phyloP scores from a whole-genome alignment of 1,140 invertebrate species.

The Protaetia brevitarsis region DNA sequence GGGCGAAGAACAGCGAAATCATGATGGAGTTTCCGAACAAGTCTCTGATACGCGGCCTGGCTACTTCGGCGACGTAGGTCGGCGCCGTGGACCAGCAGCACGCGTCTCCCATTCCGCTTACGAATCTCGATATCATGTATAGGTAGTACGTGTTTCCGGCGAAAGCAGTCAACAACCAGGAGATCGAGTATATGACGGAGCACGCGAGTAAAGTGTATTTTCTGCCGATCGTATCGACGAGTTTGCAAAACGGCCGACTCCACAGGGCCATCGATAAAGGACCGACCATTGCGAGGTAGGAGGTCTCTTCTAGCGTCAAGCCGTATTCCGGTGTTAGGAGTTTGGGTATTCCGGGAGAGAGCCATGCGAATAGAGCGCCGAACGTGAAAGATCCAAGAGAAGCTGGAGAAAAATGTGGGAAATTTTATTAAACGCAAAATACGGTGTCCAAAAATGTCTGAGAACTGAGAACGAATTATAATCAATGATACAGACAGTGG shows the following conservation, averaged over 20 bases:
- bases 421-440: no score
- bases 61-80: constrained; percentile 29
- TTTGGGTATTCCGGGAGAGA: neutral
- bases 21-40: constrained; percentile 26
- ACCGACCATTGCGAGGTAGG: constrained; percentile 26
- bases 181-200: constrained; percentile 17
- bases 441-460: no score
- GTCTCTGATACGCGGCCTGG: constrained; percentile 28
- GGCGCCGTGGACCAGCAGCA: constrained; percentile 1
- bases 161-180: constrained; percentile 29
- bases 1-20: constrained; percentile 19
- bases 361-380: neutral
- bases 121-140: constrained; percentile 37
- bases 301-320: constrained; percentile 27
- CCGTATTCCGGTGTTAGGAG: constrained; percentile 2
- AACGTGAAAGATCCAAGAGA: neutral
- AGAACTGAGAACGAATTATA: no score
- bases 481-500: no score
- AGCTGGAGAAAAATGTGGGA: neutral
- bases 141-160: constrained; percentile 36
- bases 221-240: constrained; percentile 35
- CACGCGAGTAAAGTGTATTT: constrained; percentile 25
- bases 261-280: constrained; percentile 23
- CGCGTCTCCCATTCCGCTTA: constrained; percentile 27
- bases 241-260: constrained; percentile 24